These are phyloP conservation scores for Xylocopa sonorina DNA, from an alignment of 1,140 invertebrate species.

Conservation along the genomic window DNA sequence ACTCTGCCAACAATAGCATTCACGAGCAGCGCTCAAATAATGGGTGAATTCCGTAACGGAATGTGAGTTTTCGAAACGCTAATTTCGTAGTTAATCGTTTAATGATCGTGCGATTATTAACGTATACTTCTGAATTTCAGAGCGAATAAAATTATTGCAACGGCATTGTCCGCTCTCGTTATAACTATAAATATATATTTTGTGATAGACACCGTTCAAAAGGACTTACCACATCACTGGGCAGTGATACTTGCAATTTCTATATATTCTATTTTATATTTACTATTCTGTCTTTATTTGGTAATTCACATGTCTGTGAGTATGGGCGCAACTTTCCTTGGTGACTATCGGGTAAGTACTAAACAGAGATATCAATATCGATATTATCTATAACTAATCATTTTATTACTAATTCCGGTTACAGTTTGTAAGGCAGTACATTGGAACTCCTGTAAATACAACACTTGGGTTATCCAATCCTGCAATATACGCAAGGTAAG, in stretches of 20 bases:
- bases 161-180: conserved; percentile 86
- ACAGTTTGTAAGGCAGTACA: conserved; percentile 78
- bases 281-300: conserved; percentile 88
- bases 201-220: conserved; percentile 85
- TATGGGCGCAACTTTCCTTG: conserved; percentile 83
- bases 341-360: conserved; percentile 72
- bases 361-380: neutral
- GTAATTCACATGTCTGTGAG: conserved; percentile 87
- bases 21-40: conserved; percentile 90
- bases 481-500: conserved; percentile 79
- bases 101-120: conserved; percentile 1
- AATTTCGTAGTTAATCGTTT: neutral
- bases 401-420: conserved; percentile 57
- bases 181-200: conserved; percentile 93
- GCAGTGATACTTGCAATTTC: conserved; percentile 82
- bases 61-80: conserved; percentile 81
- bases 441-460: conserved; percentile 75
- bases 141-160: conserved; percentile 86
- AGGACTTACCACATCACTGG: conserved; percentile 82
- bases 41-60: conserved; percentile 93
- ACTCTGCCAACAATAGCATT: conserved; percentile 94
- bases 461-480: conserved; percentile 75
- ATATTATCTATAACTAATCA: neutral
- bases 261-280: conserved; percentile 85
- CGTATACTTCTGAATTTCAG: conserved; percentile 78